Evolutionary conservation across 2,888 invertebrate genomes (phyloP), one percentile per base, ranked within the genome.

Genomic region (Apomyelois bistriatella): DNA sequence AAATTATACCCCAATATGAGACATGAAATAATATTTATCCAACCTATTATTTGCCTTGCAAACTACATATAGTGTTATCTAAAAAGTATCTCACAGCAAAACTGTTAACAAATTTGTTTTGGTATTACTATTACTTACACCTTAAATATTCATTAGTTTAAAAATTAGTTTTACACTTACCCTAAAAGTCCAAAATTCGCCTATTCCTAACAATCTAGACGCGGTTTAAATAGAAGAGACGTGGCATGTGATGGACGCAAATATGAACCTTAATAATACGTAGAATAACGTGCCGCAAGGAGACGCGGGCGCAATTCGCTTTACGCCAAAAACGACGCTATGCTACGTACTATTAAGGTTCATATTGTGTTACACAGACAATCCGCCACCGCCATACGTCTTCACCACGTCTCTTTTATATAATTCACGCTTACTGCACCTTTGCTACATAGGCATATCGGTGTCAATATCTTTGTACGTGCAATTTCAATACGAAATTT

Each of bases 21-120:
- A 47, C 30, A 51, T 53, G 30, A 41, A 46, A 53, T 48, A 54
- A 56, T 52, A 55, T 53, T 17, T 48, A 48, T 48, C 8, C 43
- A 50, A 56, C 17, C 47, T 41, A 49, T 22, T 22, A 22, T 56
- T 62, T 56, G 46, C 46, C 65, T 68, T 59, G 49, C 41, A 68
- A 62, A 67, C 64, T 57, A 62, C 56, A 53, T 57, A 32, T 42
- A 7, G 9, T 46, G 46, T 46, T 46, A n/a, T n/a, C n/a, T n/a
- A n/a, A n/a, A 46, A 46, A 46, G 13, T 52, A 54, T 48, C 51
- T 37, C 16, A 50, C 58, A 60, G 59, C 58, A 60, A 60, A 65
- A 57, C 60, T 63, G 64, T 66, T 62, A 72, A 72, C 70, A 72
- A 71, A 59, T 66, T 61, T 61, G 52, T 66, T 76, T 76, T 75